Percentiles rank a stretch among this genome's conserved stretches.
Evolutionary conservation across 2,797 vertebrate genomes (phyloP).

Genomic region (Linurgus olivaceus): DNA sequence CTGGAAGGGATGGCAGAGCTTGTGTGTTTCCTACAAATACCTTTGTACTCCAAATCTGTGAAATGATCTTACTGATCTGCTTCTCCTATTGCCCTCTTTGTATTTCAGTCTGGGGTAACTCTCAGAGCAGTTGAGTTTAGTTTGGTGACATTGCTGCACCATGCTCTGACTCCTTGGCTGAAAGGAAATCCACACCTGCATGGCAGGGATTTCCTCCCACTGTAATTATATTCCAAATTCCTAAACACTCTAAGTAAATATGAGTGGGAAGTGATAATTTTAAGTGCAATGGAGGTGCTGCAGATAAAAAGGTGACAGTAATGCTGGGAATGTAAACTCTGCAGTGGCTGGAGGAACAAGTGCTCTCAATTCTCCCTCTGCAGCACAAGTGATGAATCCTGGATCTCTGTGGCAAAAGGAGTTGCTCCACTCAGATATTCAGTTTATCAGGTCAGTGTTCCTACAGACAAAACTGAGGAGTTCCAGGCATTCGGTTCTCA

Average conservation of each 20-base stretch:
- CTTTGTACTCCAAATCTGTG: neutral
- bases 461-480: neutral
- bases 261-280: neutral
- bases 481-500: neutral
- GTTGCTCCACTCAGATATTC: neutral
- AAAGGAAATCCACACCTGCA: neutral
- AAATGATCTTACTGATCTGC: neutral
- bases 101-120: neutral
- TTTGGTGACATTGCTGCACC: rapidly evolving
- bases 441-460: neutral
- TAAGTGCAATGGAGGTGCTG: neutral
- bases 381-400: neutral
- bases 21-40: neutral
- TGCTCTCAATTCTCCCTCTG: neutral
- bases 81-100: neutral
- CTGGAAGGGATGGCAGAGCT: neutral
- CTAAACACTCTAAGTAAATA: neutral
- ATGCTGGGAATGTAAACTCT: rapidly evolving
- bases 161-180: neutral
- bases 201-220: neutral
- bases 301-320: neutral
- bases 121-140: neutral
- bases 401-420: neutral
- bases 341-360: neutral
- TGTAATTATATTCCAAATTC: neutral